A percentile compares a stretch with the other conserved stretches of the same genome.
These are phyloP conservation scores for Marronus borbonicus DNA, from an alignment of 2,888 invertebrate genomes.

Conservation along the genomic window DNA sequence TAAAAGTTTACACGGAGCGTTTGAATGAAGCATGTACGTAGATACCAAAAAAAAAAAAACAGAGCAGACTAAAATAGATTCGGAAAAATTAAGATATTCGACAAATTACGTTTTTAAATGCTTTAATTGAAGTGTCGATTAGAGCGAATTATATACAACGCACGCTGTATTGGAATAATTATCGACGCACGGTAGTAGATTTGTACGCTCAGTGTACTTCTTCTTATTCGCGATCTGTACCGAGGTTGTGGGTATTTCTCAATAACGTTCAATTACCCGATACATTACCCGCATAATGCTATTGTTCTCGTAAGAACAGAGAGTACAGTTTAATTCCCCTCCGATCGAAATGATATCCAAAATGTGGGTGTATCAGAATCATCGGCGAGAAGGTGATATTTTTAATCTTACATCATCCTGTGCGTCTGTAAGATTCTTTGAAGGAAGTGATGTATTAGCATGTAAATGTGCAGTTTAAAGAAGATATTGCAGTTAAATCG, in stretches of 20 bases:
- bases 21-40: too few species aligned
- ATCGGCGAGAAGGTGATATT: neutral
- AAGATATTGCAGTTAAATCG: too few species aligned
- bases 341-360: constrained; percentile 7
- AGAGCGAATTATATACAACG: constrained; percentile 31
- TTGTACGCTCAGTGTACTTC: neutral
- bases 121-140: constrained; percentile 26
- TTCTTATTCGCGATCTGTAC: constrained; percentile 17
- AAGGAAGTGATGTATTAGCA: neutral
- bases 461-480: too few species aligned
- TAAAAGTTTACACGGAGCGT: too few species aligned
- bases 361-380: neutral
- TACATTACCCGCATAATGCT: constrained; percentile 18
- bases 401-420: constrained; percentile 6
- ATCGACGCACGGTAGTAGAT: constrained; percentile 39
- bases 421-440: constrained; percentile 10
- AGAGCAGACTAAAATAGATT: neutral
- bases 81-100: constrained; percentile 15
- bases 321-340: constrained; percentile 23
- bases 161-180: constrained; percentile 36
- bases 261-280: constrained; percentile 38
- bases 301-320: constrained; percentile 26
- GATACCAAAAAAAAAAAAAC: neutral
- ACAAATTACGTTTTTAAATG: constrained; percentile 4
- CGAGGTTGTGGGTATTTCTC: constrained; percentile 38